These are phyloP conservation scores for Tamias sibiricus DNA, from an alignment of 2,113 vertebrate genomes.

Conservation along the genomic window DNA sequence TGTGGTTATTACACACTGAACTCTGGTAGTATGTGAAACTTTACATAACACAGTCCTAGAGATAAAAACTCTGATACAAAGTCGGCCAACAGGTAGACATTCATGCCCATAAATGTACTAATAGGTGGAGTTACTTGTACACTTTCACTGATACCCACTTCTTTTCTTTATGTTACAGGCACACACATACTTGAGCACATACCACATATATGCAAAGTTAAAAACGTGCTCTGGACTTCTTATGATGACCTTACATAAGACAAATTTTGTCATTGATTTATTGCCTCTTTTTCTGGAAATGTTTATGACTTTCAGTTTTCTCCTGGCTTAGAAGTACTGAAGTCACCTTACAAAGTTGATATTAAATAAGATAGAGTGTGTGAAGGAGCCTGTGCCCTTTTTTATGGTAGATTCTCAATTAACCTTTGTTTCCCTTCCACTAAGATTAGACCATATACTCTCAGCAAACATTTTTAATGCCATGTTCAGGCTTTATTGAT, in stretches of 20 bases:
- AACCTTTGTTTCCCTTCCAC: slow-evolving; percentile 63
- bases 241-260: neutral
- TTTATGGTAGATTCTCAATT: slow-evolving; percentile 12
- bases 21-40: neutral
- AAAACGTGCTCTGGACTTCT: neutral
- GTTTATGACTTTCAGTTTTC: slow-evolving; percentile 50
- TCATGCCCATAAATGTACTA: neutral
- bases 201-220: neutral
- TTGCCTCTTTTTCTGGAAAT: slow-evolving; percentile 40
- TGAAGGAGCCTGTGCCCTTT: neutral
- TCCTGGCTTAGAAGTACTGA: slow-evolving; percentile 28
- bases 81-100: neutral
- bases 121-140: neutral
- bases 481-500: slow-evolving; percentile 80
- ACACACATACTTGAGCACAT: neutral
- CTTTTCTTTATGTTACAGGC: neutral
- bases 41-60: neutral
- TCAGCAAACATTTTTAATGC: slow-evolving; percentile 74
- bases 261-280: slow-evolving; percentile 22
- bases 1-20: neutral
- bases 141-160: neutral
- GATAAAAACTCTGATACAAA: neutral
- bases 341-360: neutral
- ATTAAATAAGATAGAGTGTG: slow-evolving; percentile 17
- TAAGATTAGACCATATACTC: slow-evolving; percentile 74